Base-by-base conservation (phyloP, 2,797 vertebrate genomes). In the Thalassophryne amazonica region DNA sequence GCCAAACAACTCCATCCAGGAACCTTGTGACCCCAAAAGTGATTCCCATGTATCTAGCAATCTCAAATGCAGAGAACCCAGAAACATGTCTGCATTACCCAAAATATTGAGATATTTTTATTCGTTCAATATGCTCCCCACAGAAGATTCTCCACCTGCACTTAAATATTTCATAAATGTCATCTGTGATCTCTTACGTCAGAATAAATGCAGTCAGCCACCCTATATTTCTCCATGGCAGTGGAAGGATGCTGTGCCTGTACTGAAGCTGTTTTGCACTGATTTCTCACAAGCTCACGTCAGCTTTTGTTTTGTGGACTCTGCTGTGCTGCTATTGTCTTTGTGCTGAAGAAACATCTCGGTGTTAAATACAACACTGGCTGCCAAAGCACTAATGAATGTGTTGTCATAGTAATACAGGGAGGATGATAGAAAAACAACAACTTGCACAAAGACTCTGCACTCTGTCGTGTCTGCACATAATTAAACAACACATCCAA, bases 401-500 rank as follows among this genome's bases (percentile, higher is more conserved):
- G 56, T 86, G 89, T 92, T 91, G 88, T 91, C 89, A 91, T 90
- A 91, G 91, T 88, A 89, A 92, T 89, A 60, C 63, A 75, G 73
- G 51, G 74, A 79, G 82, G 75, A 81, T 43, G 82, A 75, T 49
- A 40, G 70, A 79, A 87, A 84, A 88, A 84, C 76, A 84, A 84
- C 73, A 80, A 76, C 67, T 71, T 60, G 50, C 62, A 80, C 73
- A 78, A 75, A 84, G 71, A 73, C 67, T 63, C 69, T 55, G 53
- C 48, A 51, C 66, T 62, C 56, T 62, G 37, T 70, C 40, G 68
- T 54, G 73, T 24, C 56, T 27, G 24, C 74, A 76, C 61, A 73
- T 78, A 71, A 82, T 78, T 74, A 70, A 35, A 70, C 57, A 73
- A 72, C 65, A 37, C 36, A 65, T 35, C 36, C 30, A 51, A 36